Evolutionary conservation across 2,797 vertebrate genomes (phyloP).

Genomic region (Pangasius macronema): DNA sequence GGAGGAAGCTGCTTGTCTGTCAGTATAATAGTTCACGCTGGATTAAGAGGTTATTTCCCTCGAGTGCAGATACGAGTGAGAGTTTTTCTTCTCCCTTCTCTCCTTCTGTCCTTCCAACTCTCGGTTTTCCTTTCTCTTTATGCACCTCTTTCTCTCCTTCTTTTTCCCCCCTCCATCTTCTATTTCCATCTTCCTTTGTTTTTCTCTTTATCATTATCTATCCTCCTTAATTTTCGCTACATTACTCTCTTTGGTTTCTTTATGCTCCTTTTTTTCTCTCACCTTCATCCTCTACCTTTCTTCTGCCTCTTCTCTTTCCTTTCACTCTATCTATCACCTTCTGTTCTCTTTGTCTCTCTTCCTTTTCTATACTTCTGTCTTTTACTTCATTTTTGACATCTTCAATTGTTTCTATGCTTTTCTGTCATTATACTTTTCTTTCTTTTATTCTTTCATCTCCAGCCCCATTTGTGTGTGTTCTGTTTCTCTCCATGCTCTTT

Average conservation of each 20-base stretch:
- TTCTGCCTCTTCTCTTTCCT: background rate
- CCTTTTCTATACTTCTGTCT: background rate
- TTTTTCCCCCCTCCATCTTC: background rate
- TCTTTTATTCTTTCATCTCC: background rate
- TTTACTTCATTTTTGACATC: background rate
- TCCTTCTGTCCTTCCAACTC: background rate
- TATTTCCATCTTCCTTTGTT: background rate
- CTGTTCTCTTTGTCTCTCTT: background rate
- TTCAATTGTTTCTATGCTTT: background rate
- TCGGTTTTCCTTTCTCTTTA: slow-evolving; percentile 14
- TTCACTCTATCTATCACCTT: background rate
- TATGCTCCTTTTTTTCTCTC: background rate
- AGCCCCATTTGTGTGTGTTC: background rate
- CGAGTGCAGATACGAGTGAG: slow-evolving; percentile 85
- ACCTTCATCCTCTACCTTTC: background rate
- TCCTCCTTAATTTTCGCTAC: background rate
- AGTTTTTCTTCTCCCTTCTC: slow-evolving; percentile 59
- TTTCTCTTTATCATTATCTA: background rate
- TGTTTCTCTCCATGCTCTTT: background rate
- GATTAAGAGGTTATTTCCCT: slow-evolving; percentile 97
- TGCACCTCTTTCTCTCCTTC: background rate
- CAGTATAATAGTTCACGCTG: slow-evolving; percentile 89
- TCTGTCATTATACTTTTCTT: background rate
- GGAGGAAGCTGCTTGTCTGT: slow-evolving; percentile 84
- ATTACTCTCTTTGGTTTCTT: background rate